Evolutionary conservation across 2,888 invertebrate genomes (phyloP), one percentile per base, ranked within the genome.

Genomic region (Tenthredo amoena): DNA sequence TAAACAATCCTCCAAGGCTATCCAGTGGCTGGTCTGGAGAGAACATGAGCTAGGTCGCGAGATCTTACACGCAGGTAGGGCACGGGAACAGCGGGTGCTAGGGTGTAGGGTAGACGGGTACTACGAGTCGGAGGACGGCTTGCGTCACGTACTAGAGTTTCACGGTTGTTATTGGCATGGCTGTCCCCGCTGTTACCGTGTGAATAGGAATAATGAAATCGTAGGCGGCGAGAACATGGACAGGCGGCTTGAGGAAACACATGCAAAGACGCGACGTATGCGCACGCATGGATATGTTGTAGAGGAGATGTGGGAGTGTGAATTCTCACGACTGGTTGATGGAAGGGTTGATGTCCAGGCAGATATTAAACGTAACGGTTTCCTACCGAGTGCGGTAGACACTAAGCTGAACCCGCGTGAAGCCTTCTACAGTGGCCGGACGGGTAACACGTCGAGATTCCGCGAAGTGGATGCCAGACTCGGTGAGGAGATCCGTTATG

Each of bases 1-100:
- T 72, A 89, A 88, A 3, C 90, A 91, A 62, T 91, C 90, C 7
- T 58, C 26, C 58, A 86, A 85, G 55, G 88, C 89, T 7, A 1
- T 89, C 1, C 68, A 87, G 31, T 90, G 89, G 89, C 40, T 90
- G 68, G 34, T 34, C 34, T 34, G 34, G 4, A 34, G 2, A 4
- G 34, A 34, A 4, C 34, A 34, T 4, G 4, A 58, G 12, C 74
- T 84, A 40, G 81, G 86, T 21, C 72, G 86, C 4, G 86, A 86
- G n/a, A 88, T 91, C 50, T 9, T 15, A 2, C 89, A 88, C 84
- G 87, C 88, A 9, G 87, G 85, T 1, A 88, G 87, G 62, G 84
- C 83, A 34, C 72, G 83, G 10, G 77, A 26, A 26, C 26, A 26
- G 26, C 26, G 47, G 79, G 2, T 58, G 82, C 12, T 12, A 6